Conservation (phyloP, 1,140 invertebrate genomes). For the Pogonus chalceus region DNA sequence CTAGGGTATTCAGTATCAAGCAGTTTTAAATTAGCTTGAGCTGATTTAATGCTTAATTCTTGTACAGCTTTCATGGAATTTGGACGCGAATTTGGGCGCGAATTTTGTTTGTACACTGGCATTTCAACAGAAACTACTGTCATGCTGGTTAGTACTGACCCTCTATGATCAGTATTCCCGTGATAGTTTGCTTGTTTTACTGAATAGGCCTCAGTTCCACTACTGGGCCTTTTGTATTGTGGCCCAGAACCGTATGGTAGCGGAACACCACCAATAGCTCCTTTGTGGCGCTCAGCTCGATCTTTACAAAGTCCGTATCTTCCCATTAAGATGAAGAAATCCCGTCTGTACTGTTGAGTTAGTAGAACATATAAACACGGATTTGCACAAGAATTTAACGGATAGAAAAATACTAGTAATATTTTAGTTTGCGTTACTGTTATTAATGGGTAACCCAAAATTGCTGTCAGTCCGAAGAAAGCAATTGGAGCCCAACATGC, state of each 20-base stretch:
- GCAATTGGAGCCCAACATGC: conserved; percentile 77
- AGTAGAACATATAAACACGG: conserved; percentile 84
- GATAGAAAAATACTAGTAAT: conserved; percentile 82
- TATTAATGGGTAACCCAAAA: conserved; percentile 68
- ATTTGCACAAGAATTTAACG: conserved; percentile 85
- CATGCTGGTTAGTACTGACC: conserved; percentile 21
- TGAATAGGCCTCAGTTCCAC: conserved; percentile 14
- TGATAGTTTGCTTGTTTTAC: conserved; percentile 11
- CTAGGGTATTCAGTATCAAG: neutral
- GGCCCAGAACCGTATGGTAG: conserved; percentile 22
- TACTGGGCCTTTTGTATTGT: conserved; percentile 19
- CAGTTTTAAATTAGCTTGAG: neutral
- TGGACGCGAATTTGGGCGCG: neutral
- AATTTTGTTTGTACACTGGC: conserved; percentile 14
- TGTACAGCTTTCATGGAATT: conserved; percentile 1
- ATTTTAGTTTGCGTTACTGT: conserved; percentile 81
- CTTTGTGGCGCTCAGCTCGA: conserved; percentile 22
- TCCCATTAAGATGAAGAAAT: conserved; percentile 57
- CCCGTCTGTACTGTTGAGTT: conserved; percentile 75
- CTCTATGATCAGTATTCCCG: conserved; percentile 18
- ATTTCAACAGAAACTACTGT: conserved; percentile 23
- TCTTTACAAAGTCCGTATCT: conserved; percentile 44
- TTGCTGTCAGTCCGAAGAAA: conserved; percentile 73
- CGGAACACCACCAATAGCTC: conserved; percentile 27
- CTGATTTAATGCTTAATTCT: neutral